Base-by-base conservation (phyloP, 2,888 invertebrate genomes). In the Heteromyza rotundicornis region DNA sequence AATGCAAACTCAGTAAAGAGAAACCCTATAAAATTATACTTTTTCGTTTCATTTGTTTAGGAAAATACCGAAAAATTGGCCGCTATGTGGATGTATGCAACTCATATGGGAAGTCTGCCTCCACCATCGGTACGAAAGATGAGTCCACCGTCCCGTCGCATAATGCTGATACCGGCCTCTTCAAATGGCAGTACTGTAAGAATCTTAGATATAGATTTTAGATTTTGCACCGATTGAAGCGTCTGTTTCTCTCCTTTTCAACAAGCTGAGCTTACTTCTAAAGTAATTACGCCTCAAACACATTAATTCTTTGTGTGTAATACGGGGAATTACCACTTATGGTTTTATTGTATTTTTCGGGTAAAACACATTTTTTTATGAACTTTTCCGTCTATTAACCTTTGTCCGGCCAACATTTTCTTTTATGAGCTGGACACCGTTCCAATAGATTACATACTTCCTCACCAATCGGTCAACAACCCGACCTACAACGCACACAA, bases 111-210 rank as follows among this genome's bases (percentile, higher is more conserved):
- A 16, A 71, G 63, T 35, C 59, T 74, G 40, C 66, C 71, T 12
- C 67, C 73, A 7, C 62, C 71, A 12, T 58, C 72, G 24, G 59
- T 69, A 24, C 63, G 72, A 12, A 69, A 76, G 59, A 61, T 71
- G 57, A 71, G 70, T 35, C 68, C 68, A 17, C 70, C 66, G 8
- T 60, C 68, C 8, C 72, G 80, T 24, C 76, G 77, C 20, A 74
- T 82, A 10, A 77, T 82, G 74, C 70, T 83, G 2, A 82, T 83
- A 62, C 82, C 81, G 56, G 80, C 83, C 19, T 73, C 78, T 5
- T 64, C 71, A 27, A 73, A 76, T 22, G 69, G 71, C 23, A 75
- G 67, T 64, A 73, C 65, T 49, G 79, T 79, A 40, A 32, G 32
- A 8, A 32, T 32, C 12, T 12, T 32, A 1, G 49, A 27, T n/a